Conservation (phyloP, 2,888 invertebrate species). For the Bombylius discolor region DNA sequence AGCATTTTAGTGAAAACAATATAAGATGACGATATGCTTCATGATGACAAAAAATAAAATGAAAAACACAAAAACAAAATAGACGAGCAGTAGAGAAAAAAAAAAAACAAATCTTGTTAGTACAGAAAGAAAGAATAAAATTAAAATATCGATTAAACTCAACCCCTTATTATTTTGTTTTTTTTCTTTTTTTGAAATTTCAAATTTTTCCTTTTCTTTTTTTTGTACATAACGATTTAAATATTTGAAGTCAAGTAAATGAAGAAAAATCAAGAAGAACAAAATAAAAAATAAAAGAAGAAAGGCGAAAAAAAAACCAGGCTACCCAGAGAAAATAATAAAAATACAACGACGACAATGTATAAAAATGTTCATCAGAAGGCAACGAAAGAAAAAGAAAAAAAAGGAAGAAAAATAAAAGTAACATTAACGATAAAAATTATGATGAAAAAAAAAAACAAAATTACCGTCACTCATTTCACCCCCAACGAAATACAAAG, state of each 20-base stretch:
- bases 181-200: neutral
- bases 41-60: neutral
- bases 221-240: too few relatives aligned
- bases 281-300: too few relatives aligned
- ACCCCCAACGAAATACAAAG: neutral
- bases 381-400: neutral
- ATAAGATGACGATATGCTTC: neutral
- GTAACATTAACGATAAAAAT: neutral
- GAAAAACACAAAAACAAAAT: neutral
- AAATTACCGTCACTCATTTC: neutral
- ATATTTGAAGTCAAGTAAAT: too few relatives aligned
- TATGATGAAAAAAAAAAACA: neutral
- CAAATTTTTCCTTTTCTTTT: too few relatives aligned
- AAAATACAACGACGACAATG: too few relatives aligned
- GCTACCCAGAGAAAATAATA: too few relatives aligned
- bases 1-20: neutral
- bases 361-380: neutral
- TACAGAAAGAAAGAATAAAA: slow-evolving; percentile 20
- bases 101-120: neutral
- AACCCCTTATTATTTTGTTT: slow-evolving; percentile 24
- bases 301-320: too few relatives aligned
- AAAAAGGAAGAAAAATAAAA: too few relatives aligned
- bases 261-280: too few relatives aligned
- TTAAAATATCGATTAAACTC: slow-evolving; percentile 34
- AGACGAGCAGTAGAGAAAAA: neutral